Evolutionary conservation across 2,113 vertebrate species (phyloP), one percentile per base, ranked within the genome.

Genomic region (Oreochromis tanganicae): DNA sequence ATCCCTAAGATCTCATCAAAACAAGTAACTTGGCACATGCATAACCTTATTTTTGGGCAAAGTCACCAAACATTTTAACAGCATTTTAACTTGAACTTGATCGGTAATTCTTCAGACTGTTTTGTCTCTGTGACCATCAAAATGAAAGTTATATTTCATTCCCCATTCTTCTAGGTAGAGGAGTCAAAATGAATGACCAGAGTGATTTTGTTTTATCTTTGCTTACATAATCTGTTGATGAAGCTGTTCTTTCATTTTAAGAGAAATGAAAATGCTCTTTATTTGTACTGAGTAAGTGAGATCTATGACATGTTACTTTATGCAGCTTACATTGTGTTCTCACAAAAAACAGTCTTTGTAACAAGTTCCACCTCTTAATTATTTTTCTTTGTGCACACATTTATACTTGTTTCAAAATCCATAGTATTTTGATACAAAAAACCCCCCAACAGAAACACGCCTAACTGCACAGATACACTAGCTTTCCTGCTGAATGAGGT

Each of bases 401-500:
- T 43, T 46, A 5, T 17, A 17, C 21, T 46, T 2, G 2, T 48
- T 29, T 48, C n/a, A 3, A 48, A 48, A 75, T 71, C 66, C 38
- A 43, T 27, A 24, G 17, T 7, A 43, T 41, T 21, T 41, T 3
- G 38, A 61, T 8, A 8, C 6, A 1, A 59, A 34, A 29, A 29
- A 55, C 52, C 5, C 9, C 9, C 43, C 50, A 81, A n/a, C 54
- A 52, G 17, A 78, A 48, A 81, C 63, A 43, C 19, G 1, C 8
- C 1, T 2, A 32, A 63, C 7, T 32, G 11, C 85, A 81, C 50
- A 43, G 38, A 68, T 19, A 41, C 79, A 52, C 86, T 89, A 94
- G 79, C 78, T 82, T 59, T 95, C 95, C 85, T 43, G 90, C 56
- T 97, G 96, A 4, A 97, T 97, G 12, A 98, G 94, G 41, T 93